phyloP scores from a whole-genome alignment of 2,888 invertebrate genomes.

The Hylaea fasciaria region DNA sequence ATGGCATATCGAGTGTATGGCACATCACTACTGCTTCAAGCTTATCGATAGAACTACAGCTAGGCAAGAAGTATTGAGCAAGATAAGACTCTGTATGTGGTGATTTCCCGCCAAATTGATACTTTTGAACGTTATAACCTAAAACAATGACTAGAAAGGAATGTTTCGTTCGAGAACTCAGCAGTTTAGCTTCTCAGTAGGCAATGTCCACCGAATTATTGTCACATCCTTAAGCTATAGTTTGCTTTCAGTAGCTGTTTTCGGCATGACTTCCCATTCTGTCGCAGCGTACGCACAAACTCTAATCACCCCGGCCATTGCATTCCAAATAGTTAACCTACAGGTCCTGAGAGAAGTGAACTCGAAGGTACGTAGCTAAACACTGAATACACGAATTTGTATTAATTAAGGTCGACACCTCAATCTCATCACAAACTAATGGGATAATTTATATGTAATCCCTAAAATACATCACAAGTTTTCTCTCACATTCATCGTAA shows the following conservation, averaged over 20 bases:
- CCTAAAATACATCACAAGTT: constrained; percentile 27
- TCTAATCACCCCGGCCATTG: constrained; percentile 22
- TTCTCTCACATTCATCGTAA: constrained; percentile 38
- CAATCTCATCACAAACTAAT: constrained; percentile 20
- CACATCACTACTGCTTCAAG: constrained; percentile 76
- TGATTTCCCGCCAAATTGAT: constrained; percentile 59
- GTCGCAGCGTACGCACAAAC: constrained; percentile 32
- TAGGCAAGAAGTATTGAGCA: constrained; percentile 81
- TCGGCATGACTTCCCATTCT: constrained; percentile 50
- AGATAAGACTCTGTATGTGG: constrained; percentile 62
- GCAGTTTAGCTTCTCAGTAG: constrained; percentile 69
- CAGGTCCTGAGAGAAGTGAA: constrained; percentile 22
- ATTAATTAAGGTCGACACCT: constrained; percentile 21
- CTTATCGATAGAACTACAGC: constrained; percentile 64
- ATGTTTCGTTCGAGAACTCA: constrained; percentile 74
- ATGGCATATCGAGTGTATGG: constrained; percentile 70
- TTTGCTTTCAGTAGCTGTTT: constrained; percentile 49
- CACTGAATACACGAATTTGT: constrained; percentile 19
- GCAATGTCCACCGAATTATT: constrained; percentile 75
- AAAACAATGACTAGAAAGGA: constrained; percentile 80
- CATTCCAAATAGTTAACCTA: constrained; percentile 25
- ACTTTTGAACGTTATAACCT: constrained; percentile 38
- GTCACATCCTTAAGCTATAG: constrained; percentile 78
- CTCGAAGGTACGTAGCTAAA: constrained; percentile 23
- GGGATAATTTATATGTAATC: constrained; percentile 12